Base-by-base conservation (phyloP, 1,140 invertebrate genomes). In the Artemia franciscana region DNA sequence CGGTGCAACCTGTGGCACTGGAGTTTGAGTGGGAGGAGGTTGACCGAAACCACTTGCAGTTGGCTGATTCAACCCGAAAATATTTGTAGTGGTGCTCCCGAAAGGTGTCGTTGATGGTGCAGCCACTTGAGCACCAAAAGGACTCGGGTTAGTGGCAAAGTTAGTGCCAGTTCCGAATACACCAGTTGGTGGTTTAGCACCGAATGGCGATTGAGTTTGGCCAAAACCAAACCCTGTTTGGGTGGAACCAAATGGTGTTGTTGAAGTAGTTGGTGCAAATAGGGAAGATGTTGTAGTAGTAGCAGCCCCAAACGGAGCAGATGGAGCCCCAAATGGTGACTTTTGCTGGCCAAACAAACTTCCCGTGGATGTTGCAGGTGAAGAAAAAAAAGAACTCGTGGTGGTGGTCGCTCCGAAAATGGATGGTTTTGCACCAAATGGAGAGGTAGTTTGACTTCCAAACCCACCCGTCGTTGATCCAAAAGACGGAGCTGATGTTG, bases 71-170 rank as follows among this genome's bases (percentile, higher is more conserved):
- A 27, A 58, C 12, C 67, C 66, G 65, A 68, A 68, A 7, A 68
- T 58, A 26, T 65, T 65, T 63, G 65, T 66, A 57, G 64, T 51
- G 9, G 57, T n/a, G 39, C 39, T 51, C 12, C 67, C 68, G 66
- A 69, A 72, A 28, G 70, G 59, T 25, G 63, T 61, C 60, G 64
- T 60, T 7, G 66, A 66, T 57, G 71, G 71, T 5, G 72, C 72
- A 3, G 72, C 72, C 3, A 75, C 70, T 2, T 77, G 71, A 60
- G 69, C 65, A 30, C 76, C 75, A 69, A 80, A 80, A 30, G 72
- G 70, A 57, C 78, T 78, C 27, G 72, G 71, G 63, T 73, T 69
- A 2, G 71, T 66, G 5, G 12, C 39, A 18, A 51, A 51, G 30
- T 24, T 57, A 9, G 56, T 24, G 7, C 59, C 25, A 28, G 60